Percentiles rank a stretch among this genome's conserved stretches.
These are phyloP conservation scores for Tiaroga cobitis DNA, from an alignment of 2,797 vertebrate genomes.

Conservation along the genomic window DNA sequence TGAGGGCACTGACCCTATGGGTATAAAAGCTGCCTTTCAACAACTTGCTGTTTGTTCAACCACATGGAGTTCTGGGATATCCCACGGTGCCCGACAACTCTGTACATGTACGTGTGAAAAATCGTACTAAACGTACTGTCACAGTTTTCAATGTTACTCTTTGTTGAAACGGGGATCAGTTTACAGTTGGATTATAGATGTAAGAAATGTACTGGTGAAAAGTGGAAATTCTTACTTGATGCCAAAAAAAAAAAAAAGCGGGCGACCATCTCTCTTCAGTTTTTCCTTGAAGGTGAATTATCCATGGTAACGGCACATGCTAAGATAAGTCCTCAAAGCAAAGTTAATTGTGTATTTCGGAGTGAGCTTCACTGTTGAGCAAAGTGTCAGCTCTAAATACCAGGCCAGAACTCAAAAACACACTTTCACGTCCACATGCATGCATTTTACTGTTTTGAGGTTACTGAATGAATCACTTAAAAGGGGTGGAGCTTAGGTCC, in stretches of 20 bases:
- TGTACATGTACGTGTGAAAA: constrained; percentile 39
- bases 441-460: constrained; percentile 32
- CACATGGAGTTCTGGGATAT: constrained; percentile 54
- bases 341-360: background rate
- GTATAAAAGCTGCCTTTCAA: constrained; percentile 61
- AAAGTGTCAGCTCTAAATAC: constrained; percentile 44
- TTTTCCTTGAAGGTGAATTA: background rate
- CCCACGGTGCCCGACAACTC: background rate
- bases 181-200: constrained; percentile 64
- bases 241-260: constrained; percentile 70
- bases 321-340: background rate
- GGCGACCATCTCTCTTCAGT: background rate
- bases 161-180: constrained; percentile 66
- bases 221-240: constrained; percentile 69
- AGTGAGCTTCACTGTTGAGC: constrained; percentile 15
- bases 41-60: constrained; percentile 46
- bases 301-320: background rate
- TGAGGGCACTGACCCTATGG: constrained; percentile 52
- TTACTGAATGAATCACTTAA: constrained; percentile 42
- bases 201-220: constrained; percentile 68
- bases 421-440: constrained; percentile 36
- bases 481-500: constrained; percentile 41
- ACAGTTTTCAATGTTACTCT: constrained; percentile 28
- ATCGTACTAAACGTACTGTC: background rate
- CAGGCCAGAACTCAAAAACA: constrained; percentile 49